phyloP scores from a whole-genome alignment of 2,113 vertebrate species.

The Corvus moneduloides region DNA sequence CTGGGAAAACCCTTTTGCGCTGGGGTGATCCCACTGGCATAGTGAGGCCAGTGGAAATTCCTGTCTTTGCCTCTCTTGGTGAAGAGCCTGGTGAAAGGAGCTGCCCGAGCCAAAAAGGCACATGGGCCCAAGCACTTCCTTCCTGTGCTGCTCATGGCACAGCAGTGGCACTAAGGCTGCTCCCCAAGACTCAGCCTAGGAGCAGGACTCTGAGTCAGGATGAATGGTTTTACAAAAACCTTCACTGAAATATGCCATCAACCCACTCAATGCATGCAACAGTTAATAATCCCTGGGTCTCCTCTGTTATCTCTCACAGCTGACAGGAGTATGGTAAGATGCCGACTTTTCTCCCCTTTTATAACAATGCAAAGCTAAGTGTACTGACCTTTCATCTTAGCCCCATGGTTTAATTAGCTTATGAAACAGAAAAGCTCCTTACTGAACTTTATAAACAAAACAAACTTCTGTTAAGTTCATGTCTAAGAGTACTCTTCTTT shows the following conservation, averaged over 20 bases:
- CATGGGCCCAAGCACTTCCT: not conserved
- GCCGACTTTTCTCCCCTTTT: not conserved
- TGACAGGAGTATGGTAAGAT: not conserved
- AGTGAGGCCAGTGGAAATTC: not conserved
- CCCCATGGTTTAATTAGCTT: conserved; percentile 42
- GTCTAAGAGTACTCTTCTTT: not conserved
- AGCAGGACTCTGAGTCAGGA: not conserved
- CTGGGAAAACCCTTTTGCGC: not conserved
- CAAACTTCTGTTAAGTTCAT: conserved; percentile 48
- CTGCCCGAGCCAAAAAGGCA: not conserved
- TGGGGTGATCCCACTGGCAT: not conserved
- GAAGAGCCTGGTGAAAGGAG: not conserved
- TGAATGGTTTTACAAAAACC: not conserved
- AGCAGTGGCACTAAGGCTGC: not conserved
- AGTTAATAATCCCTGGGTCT: conserved; percentile 15
- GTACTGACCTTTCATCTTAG: conserved; percentile 52
- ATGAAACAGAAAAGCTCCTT: conserved; percentile 68
- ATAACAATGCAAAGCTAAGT: not conserved
- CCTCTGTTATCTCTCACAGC: not conserved
- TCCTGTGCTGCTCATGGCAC: not conserved
- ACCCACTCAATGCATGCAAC: not conserved
- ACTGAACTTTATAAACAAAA: conserved; percentile 60
- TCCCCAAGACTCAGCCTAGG: not conserved
- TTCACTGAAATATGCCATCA: not conserved
- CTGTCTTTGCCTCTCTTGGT: not conserved